phyloP scores from a whole-genome alignment of 2,888 invertebrate genomes.

The Eueremaeus valkanovi region DNA sequence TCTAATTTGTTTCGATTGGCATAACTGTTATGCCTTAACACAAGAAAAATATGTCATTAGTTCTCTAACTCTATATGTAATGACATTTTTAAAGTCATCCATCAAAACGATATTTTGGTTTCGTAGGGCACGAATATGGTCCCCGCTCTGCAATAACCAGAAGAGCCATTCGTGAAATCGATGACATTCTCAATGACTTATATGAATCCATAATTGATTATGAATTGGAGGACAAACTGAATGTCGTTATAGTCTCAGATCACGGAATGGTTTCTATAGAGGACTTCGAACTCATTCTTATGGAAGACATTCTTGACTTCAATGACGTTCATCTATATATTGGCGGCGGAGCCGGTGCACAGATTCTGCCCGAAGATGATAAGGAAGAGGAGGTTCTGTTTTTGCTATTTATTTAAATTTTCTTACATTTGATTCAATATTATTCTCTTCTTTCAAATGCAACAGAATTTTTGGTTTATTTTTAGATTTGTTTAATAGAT shows the following conservation, averaged over 20 bases:
- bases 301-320: conserved; percentile 44
- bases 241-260: conserved; percentile 52
- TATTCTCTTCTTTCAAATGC: too few species aligned
- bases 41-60: too few species aligned
- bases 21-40: too few species aligned
- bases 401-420: conserved; percentile 7
- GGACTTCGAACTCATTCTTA: conserved; percentile 46
- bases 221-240: conserved; percentile 49
- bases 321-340: conserved; percentile 44
- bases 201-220: conserved; percentile 47
- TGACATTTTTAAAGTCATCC: too few species aligned
- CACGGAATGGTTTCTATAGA: conserved; percentile 52
- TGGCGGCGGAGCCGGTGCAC: conserved; percentile 44
- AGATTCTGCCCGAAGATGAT: conserved; percentile 45
- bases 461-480: not conserved
- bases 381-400: conserved; percentile 43
- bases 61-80: too few species aligned
- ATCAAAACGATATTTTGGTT: too few species aligned
- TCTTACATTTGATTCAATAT: not conserved
- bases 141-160: conserved; percentile 50
- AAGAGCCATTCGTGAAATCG: conserved; percentile 50
- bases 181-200: conserved; percentile 49
- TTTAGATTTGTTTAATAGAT: not conserved
- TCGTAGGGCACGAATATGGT: conserved; percentile 51
- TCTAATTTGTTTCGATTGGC: too few species aligned